Conservation (phyloP, 2,113 vertebrate genomes). For the Odobenus rosmarus region DNA sequence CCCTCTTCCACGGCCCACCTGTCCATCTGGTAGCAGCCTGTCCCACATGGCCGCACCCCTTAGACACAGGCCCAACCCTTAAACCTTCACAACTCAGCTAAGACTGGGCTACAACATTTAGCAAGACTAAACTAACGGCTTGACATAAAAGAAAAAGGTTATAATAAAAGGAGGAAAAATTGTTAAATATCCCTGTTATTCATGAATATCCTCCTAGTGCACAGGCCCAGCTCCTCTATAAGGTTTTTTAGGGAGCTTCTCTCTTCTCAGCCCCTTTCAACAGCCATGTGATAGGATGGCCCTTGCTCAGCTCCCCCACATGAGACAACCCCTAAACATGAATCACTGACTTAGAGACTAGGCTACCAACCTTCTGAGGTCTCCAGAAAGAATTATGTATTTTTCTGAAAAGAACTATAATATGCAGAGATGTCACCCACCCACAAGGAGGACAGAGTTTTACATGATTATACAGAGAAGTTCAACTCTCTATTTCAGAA, state of each 20-base stretch:
- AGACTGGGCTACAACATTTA: background rate
- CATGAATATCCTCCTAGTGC: background rate
- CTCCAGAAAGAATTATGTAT: background rate
- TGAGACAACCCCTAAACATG: background rate
- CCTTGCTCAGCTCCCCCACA: background rate
- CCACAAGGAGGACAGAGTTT: background rate
- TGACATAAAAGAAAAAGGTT: background rate
- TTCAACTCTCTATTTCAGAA: background rate
- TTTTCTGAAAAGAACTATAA: background rate
- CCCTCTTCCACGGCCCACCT: background rate
- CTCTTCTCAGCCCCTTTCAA: background rate
- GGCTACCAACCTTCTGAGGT: background rate
- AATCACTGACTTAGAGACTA: background rate
- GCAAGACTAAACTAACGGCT: background rate
- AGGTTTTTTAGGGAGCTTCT: background rate
- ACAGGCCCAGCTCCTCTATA: background rate
- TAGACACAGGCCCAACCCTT: background rate
- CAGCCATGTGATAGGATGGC: background rate
- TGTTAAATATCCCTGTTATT: background rate
- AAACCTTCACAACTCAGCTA: background rate
- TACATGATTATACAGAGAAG: background rate
- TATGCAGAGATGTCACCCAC: background rate
- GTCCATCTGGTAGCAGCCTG: background rate
- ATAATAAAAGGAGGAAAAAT: background rate
- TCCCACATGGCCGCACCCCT: background rate